phyloP scores from a whole-genome alignment of 2,797 vertebrate species.

The Momotus momota region DNA sequence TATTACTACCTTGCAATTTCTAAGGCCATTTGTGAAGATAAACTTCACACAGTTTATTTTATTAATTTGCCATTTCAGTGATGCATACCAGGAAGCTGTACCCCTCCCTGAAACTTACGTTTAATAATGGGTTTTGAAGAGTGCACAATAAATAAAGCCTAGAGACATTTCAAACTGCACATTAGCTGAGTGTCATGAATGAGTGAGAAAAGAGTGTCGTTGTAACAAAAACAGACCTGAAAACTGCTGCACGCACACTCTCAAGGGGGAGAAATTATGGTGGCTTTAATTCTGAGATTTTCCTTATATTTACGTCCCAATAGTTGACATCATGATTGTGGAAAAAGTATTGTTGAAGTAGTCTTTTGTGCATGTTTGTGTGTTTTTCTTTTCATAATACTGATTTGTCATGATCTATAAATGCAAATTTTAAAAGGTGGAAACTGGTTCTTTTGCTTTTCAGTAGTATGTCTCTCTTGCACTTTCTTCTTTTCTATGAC shows the following conservation, averaged over 20 bases:
- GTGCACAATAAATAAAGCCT: neutral
- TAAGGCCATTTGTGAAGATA: neutral
- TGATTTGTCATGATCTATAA: neutral
- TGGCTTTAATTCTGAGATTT: neutral
- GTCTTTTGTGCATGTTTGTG: neutral
- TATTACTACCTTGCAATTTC: neutral
- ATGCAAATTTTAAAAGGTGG: neutral
- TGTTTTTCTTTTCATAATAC: neutral
- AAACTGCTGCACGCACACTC: neutral
- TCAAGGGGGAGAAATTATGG: neutral
- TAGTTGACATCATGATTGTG: neutral
- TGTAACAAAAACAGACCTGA: neutral
- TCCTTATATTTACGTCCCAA: neutral
- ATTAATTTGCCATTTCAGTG: neutral
- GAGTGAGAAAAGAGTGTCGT: constrained; percentile 1
- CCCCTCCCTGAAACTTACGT: neutral
- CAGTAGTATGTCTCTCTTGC: neutral
- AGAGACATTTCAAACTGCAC: neutral
- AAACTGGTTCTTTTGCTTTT: neutral
- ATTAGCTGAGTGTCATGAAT: constrained; percentile 12
- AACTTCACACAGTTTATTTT: neutral
- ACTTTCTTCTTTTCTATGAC: neutral
- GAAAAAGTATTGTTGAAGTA: neutral
- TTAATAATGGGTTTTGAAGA: neutral
- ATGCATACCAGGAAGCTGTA: neutral